Percentiles rank a stretch among this genome's conserved stretches.
These are phyloP conservation scores for Grammomys dolichurus DNA, from an alignment of 2,113 vertebrate genomes.

Conservation along the genomic window DNA sequence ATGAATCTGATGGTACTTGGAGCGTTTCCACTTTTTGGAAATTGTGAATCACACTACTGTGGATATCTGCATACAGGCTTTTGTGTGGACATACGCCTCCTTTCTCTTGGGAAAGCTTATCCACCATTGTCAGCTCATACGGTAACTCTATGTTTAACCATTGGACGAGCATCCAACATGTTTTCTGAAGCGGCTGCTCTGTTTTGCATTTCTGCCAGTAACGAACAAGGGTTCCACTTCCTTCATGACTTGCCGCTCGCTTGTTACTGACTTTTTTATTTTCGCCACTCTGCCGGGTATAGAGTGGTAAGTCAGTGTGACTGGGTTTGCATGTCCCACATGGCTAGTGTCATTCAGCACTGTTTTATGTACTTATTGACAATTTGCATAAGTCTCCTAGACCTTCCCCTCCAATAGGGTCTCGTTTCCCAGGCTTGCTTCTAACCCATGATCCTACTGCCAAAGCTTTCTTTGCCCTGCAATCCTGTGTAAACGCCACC, in stretches of 20 bases:
- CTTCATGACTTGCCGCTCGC: not conserved
- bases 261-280: not conserved
- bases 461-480: not conserved
- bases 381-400: not conserved
- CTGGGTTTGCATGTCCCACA: not conserved
- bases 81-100: not conserved
- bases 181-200: slow-evolving; percentile 9
- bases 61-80: not conserved
- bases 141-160: slow-evolving; percentile 11
- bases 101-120: not conserved
- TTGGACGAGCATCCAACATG: slow-evolving; percentile 10
- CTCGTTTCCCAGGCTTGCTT: not conserved
- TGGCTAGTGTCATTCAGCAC: not conserved
- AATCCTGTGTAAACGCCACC: no score
- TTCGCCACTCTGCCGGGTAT: not conserved
- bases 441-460: not conserved
- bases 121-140: not conserved
- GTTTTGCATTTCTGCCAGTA: not conserved
- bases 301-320: not conserved
- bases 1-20: not conserved
- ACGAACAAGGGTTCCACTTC: not conserved
- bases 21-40: not conserved
- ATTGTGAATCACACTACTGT: not conserved
- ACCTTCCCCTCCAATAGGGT: not conserved
- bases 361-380: not conserved